Percentiles rank a stretch among this genome's conserved stretches.
Conservation (phyloP, 2,113 vertebrate species). For the Psittacara wagleri region DNA sequence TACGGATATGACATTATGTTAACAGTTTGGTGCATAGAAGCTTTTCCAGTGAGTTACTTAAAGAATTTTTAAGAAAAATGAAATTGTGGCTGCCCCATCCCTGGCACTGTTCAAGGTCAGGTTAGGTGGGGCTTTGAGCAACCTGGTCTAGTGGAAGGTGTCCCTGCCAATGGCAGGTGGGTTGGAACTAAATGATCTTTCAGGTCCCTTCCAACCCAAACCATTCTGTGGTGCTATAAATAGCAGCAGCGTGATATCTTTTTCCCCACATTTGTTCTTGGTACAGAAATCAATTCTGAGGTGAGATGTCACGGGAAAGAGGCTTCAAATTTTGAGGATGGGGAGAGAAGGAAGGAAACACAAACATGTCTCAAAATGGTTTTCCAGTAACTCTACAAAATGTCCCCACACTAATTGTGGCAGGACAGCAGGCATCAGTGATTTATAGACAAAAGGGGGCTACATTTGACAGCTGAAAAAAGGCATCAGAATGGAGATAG, state of each 20-base stretch:
- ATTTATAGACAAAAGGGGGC: neutral
- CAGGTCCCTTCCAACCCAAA: neutral
- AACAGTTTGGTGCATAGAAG: fast-evolving
- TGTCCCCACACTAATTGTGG: neutral
- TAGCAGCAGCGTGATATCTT: neutral
- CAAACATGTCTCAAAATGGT: neutral
- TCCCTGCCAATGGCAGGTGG: neutral
- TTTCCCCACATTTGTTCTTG: neutral
- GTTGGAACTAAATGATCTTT: neutral
- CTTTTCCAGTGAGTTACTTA: neutral
- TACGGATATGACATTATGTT: neutral
- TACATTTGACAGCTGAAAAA: neutral
- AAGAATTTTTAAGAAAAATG: neutral
- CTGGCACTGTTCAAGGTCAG: neutral
- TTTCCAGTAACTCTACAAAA: neutral
- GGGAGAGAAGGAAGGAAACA: neutral
- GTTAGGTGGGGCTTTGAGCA: neutral
- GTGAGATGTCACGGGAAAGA: neutral
- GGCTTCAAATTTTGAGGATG: neutral
- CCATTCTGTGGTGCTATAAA: neutral
- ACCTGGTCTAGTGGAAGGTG: neutral
- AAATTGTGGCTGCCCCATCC: neutral
- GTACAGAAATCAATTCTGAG: neutral
- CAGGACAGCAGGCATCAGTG: neutral
- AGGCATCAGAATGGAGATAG: neutral